These are phyloP conservation scores for Tursiops truncatus DNA, from an alignment of 2,113 vertebrate genomes.

Conservation along the genomic window DNA sequence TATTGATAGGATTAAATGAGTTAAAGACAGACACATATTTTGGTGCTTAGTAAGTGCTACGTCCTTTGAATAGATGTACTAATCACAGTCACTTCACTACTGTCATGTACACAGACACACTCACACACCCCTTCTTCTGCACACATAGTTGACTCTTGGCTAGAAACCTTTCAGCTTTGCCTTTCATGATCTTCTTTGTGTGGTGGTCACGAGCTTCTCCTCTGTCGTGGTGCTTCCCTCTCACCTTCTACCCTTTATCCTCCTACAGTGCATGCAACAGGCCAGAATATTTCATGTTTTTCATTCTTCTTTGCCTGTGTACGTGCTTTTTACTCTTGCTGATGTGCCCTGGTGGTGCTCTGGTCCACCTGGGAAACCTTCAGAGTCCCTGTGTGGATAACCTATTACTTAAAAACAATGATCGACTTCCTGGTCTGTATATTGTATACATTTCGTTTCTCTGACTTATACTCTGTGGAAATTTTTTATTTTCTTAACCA, in stretches of 20 bases:
- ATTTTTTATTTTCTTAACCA: background rate
- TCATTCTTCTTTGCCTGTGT: too few species aligned
- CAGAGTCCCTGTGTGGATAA: background rate
- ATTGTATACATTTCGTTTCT: background rate
- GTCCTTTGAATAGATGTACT: background rate
- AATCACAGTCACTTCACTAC: background rate
- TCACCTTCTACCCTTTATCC: background rate
- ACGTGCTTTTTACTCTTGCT: background rate
- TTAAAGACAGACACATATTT: background rate
- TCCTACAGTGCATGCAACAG: accelerated
- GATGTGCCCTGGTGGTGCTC: background rate
- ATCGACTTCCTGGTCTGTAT: background rate
- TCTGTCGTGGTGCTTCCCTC: accelerated
- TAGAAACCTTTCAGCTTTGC: background rate
- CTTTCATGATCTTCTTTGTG: too few species aligned
- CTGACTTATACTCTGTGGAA: background rate
- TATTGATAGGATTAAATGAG: conserved; percentile 2
- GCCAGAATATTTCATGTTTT: background rate
- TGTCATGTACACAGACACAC: background rate
- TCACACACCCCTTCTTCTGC: background rate
- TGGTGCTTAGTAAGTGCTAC: background rate
- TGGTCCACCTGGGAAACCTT: background rate
- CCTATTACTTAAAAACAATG: background rate
- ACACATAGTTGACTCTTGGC: background rate
- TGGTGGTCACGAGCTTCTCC: background rate